A percentile compares a stretch with the other conserved stretches of the same genome.
Conservation (phyloP, 37 sponge, comb jelly and placozoan species). For the Lycopodina hypogea region DNA sequence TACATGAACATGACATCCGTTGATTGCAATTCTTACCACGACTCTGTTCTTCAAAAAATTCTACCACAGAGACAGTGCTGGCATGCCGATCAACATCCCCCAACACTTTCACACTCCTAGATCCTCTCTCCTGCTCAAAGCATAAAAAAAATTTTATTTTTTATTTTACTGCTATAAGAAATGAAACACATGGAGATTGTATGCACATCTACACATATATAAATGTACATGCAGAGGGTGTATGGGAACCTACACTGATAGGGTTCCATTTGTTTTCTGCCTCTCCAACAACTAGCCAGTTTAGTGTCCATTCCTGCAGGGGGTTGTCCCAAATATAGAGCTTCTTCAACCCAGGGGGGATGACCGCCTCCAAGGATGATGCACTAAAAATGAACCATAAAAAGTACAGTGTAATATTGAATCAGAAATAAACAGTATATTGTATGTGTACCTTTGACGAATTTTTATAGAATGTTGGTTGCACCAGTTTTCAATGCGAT, state of each 20-base stretch:
- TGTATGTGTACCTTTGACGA: slow-evolving; percentile 14
- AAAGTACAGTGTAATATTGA: no score
- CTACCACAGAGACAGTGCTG: no score
- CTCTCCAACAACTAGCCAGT: slow-evolving; percentile 29
- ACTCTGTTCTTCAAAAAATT: no score
- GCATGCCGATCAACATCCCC: neutral
- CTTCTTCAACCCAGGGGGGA: neutral
- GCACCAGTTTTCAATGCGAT: slow-evolving; percentile 12
- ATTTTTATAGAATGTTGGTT: neutral
- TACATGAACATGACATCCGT: no score
- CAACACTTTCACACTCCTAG: neutral
- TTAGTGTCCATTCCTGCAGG: neutral
- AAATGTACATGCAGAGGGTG: no score
- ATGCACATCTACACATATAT: no score
- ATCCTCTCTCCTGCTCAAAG: no score
- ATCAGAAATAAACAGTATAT: no score
- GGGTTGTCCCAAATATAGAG: slow-evolving; percentile 21
- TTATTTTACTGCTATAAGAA: no score
- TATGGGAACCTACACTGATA: neutral
- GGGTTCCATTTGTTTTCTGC: neutral
- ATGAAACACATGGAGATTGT: no score
- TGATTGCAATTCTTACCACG: no score
- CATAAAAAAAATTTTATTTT: no score
- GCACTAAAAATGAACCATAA: neutral
- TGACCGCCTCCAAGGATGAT: neutral